Base-by-base conservation (phyloP, 2,113 vertebrate genomes). In the Rana temporaria region DNA sequence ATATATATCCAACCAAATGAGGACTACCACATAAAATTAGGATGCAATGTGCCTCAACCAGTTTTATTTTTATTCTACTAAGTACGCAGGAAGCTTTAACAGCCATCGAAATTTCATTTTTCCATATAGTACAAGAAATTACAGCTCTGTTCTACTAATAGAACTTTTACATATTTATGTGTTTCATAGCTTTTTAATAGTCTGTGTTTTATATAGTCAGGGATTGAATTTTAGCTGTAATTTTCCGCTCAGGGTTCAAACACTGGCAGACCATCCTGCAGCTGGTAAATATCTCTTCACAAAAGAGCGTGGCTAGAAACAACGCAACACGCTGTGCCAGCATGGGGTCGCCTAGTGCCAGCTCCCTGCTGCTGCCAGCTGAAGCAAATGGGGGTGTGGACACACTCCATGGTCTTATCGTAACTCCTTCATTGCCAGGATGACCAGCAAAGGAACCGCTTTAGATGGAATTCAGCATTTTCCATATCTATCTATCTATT, bases 101-200 rank as follows among this genome's bases (percentile, higher is more conserved):
- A 48, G 42, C 42, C 6, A 48, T 48, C 9, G 42, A 12, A 48
- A 48, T 48, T 6, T 48, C 42, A 48, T 11, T 48, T 48, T 8
- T 8, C 12, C 42, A 12, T 12, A 11, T 8, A 14, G 42, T 3
- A 12, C 42, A 11, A 48, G 42, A 3, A 48, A 48, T 48, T 48
- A 14, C 42, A 48, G 42, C 42, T 48, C 42, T 48, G 42, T 48
- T 68, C 69, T 30, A 26, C 12, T 24, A 70, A 7, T 53, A 70
- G 68, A 53, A 48, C 19, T 55, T 53, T 55, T 53, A 71, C 69
- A 71, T 71, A 55, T 71, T 71, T 26, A 71, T 68, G 66, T 20
- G 14, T 22, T 55, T 30, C 14, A 48, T 3, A 6, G 42, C 5
- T 5, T 52, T 52, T 52, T 22, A 42, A 22, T 19, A 62, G 59